These are phyloP conservation scores for Polydesmus complanatus DNA, from an alignment of 2,888 invertebrate species.

Conservation along the genomic window DNA sequence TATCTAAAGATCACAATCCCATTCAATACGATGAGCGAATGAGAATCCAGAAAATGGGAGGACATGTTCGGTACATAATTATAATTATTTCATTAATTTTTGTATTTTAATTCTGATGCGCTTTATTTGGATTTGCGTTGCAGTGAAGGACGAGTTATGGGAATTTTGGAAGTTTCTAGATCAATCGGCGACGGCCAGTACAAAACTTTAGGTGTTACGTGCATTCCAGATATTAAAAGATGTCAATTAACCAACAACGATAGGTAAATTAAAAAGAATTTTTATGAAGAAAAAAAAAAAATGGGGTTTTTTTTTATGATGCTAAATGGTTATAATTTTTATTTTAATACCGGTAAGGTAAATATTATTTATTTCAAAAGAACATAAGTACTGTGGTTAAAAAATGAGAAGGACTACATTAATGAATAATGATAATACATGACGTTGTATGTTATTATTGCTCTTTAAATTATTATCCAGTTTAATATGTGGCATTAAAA, in stretches of 20 bases:
- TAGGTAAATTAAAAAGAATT: constrained; percentile 26
- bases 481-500: too few relatives aligned
- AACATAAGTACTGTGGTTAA: too few relatives aligned
- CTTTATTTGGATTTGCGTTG: constrained; percentile 10
- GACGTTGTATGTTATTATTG: too few relatives aligned
- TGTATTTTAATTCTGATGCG: not conserved
- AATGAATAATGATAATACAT: too few relatives aligned
- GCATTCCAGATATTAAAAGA: constrained; percentile 37
- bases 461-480: too few relatives aligned
- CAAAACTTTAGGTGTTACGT: constrained; percentile 37
- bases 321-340: too few relatives aligned
- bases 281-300: too few relatives aligned
- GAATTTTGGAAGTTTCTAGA: constrained; percentile 37
- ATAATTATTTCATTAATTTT: not conserved
- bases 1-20: constrained; percentile 38
- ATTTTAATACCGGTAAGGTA: too few relatives aligned
- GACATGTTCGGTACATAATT: constrained; percentile 33
- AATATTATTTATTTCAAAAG: too few relatives aligned
- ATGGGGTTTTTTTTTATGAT: too few relatives aligned
- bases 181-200: constrained; percentile 40
- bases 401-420: too few relatives aligned
- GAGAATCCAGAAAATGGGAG: constrained; percentile 39
- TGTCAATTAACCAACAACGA: constrained; percentile 35
- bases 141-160: constrained; percentile 32
- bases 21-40: constrained; percentile 37